Evolutionary conservation across 2,797 vertebrate species (phyloP), one percentile per base, ranked within the genome.

Genomic region (Balearica regulorum): DNA sequence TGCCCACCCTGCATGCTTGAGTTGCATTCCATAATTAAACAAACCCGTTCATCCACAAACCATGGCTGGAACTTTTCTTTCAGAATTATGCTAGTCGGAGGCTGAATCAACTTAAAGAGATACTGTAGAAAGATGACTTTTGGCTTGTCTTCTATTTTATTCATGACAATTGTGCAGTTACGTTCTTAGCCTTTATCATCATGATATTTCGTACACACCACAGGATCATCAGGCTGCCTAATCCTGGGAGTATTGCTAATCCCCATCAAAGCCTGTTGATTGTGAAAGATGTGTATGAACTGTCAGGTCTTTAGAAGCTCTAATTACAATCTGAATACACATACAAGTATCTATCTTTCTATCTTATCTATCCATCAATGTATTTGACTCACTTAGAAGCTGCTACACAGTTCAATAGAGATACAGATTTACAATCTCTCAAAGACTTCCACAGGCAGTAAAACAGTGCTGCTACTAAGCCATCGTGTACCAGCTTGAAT

Each of bases 301-400:
- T 75, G 58, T 62, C 82, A 80, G 18, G 22, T 57, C 72, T 80
- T 85, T 84, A 93, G 70, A 81, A 79, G 78, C 43, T 93, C 78
- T 83, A 87, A 78, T 81, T 90, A 25, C 77, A 72, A 44, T 39
- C n/a, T 22, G 48, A 95, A 89, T 77, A 68, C 3, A 7, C 75
- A 92, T 35, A 83, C 53, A 89, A 89, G 77, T 85, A 92, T 65
- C 80, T 88, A 5, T 61, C 43, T 58, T 46, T 75, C 71, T 37
- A 64, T 84, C 83, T 83, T 82, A 81, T 68, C 78, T 94, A 73
- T 60, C 83, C 78, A 80, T 81, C 89, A 94, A 53, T 58, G 57
- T 82, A 57, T 86, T 78, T 95, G 80, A 90, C 60, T 95, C 89
- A 75, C 68, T 91, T 68, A 90, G 60, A 86, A 46, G 48, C 53